Percentiles rank a stretch among this genome's conserved stretches.
Evolutionary conservation across 2,113 vertebrate genomes (phyloP).

Genomic region (Peromyscus leucopus): DNA sequence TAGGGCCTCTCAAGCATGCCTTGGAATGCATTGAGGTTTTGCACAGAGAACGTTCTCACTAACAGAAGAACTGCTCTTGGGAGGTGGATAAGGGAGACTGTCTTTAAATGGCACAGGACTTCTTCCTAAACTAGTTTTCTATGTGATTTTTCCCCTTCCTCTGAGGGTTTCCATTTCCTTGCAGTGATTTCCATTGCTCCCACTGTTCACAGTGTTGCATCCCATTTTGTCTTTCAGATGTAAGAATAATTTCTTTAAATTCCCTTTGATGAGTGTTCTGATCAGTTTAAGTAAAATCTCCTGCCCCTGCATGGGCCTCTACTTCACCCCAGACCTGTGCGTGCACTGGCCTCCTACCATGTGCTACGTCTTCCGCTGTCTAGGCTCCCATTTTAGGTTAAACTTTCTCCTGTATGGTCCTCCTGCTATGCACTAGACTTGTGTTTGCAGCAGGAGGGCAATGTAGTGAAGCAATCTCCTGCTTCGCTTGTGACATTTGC

Average conservation of each 20-base stretch:
- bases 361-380: neutral
- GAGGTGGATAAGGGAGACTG: neutral
- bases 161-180: neutral
- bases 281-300: neutral
- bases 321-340: neutral
- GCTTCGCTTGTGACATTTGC: neutral
- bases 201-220: neutral
- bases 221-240: neutral
- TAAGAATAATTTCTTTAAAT: conserved; percentile 14
- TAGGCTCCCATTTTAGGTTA: neutral
- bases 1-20: neutral
- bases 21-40: conserved; percentile 11
- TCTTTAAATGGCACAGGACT: neutral
- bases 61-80: neutral
- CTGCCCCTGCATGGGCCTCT: neutral
- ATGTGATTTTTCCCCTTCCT: neutral
- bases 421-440: neutral
- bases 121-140: neutral
- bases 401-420: no score
- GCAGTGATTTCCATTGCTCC: neutral
- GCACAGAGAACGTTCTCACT: neutral
- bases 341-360: neutral
- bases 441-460: neutral
- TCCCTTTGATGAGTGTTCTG: neutral
- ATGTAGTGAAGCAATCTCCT: neutral